A percentile compares a stretch with the other conserved stretches of the same genome.
phyloP scores from a whole-genome alignment of 2,113 vertebrate species.

The Chrysochloris asiatica region DNA sequence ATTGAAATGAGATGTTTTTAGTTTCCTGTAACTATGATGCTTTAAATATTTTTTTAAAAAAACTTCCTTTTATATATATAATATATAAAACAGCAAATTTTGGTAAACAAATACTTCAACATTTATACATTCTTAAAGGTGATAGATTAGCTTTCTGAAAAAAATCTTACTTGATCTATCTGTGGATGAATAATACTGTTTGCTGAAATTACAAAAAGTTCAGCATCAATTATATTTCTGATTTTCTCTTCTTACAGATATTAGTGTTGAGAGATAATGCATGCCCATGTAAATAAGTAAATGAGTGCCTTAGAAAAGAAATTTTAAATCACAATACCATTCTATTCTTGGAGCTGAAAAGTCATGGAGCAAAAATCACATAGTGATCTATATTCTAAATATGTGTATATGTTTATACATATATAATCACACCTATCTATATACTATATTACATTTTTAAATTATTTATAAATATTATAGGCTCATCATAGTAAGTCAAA shows the following conservation, averaged over 20 bases:
- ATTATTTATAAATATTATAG: neutral
- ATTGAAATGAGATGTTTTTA: constrained; percentile 9
- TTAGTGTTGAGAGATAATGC: neutral
- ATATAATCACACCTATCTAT: neutral
- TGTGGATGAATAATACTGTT: neutral
- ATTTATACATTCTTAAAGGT: neutral
- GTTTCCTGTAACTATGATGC: too few relatives aligned
- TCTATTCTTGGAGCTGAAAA: too few relatives aligned
- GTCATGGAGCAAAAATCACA: neutral
- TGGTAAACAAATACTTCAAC: neutral
- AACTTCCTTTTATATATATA: neutral
- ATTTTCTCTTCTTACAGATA: neutral
- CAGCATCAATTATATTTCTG: neutral
- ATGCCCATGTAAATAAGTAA: neutral
- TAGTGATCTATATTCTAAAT: neutral
- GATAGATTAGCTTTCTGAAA: neutral
- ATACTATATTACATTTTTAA: neutral
- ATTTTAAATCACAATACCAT: neutral
- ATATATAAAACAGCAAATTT: neutral
- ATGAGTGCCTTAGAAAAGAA: neutral
- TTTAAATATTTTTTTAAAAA: too few relatives aligned
- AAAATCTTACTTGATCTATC: neutral
- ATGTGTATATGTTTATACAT: neutral
- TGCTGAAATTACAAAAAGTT: neutral
- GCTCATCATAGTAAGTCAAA: neutral